phyloP scores from a whole-genome alignment of 2,888 invertebrate species.

The Acanthosepion lycidas region DNA sequence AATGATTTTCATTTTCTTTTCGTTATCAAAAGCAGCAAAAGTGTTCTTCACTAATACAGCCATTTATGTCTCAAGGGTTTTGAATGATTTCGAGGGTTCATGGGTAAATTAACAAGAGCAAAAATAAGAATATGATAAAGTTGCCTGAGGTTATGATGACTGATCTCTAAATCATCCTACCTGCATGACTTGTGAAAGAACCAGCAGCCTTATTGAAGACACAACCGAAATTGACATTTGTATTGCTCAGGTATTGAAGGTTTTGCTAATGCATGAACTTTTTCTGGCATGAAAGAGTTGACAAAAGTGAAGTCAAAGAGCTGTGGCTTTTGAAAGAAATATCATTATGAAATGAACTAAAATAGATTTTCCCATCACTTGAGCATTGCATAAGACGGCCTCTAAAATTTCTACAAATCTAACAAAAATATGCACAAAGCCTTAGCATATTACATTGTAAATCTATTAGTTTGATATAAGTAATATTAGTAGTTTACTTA shows the following conservation, averaged over 20 bases:
- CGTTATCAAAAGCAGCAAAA: background rate
- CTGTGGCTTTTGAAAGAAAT: background rate
- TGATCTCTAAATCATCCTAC: background rate
- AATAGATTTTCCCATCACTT: background rate
- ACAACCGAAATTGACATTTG: background rate
- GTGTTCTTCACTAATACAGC: background rate
- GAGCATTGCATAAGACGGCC: background rate
- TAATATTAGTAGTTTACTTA: too few relatives aligned
- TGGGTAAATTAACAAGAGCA: background rate
- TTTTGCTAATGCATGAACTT: background rate
- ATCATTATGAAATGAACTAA: background rate
- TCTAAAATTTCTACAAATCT: background rate
- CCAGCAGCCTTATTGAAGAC: background rate
- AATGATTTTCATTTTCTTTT: conserved; percentile 33
- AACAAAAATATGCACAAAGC: background rate
- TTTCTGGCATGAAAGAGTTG: background rate
- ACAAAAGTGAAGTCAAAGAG: background rate
- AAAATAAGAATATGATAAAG: background rate
- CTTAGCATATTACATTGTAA: too few relatives aligned
- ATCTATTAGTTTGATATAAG: too few relatives aligned
- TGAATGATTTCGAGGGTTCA: background rate
- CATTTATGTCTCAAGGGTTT: background rate
- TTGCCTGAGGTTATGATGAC: background rate
- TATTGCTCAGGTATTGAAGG: background rate
- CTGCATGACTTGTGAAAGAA: conserved; percentile 9